Evolutionary conservation across 2,113 vertebrate genomes (phyloP), one percentile per base, ranked within the genome.

Genomic region (Hylia prasina): DNA sequence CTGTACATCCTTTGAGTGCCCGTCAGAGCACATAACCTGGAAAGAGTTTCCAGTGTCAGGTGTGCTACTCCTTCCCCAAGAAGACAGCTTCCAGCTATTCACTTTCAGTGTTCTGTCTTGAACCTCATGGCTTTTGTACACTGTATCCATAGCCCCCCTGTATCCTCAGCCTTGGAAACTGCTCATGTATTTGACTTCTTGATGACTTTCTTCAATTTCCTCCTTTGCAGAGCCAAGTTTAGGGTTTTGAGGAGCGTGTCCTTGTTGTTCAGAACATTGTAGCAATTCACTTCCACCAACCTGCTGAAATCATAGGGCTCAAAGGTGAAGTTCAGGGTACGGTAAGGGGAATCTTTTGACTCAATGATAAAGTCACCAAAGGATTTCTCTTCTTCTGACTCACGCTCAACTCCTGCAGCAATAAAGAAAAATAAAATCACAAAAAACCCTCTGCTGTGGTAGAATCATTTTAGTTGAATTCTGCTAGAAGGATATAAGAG

Each of bases 261-360:
- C 22, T 56, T 90, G 13, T 93, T 98, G 92, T 98, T 98, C 24
- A 98, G 86, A 60, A 98, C 95, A 0, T 98, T 98, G 94, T 98
- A 98, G 50, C 87, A 56, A 75, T 94, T 98, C 94, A 98, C 81
- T 53, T 96, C 96, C 82, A 98, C 96, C 30, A 98, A 82, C 28
- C 88, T 95, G 39, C 94, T 95, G 80, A 98, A 98, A 51, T 98
- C 96, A 5, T 95, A 10, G 0, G 97, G 92, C 54, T 98, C 87
- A 58, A 97, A 98, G 45, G 98, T 98, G 75, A 98, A 98, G 42
- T 98, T 97, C 13, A 96, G 96, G 10, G 97, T 98, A n/a, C 97
- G 94, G 39, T 98, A 98, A 23, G 98, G 97, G 53, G 98, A 98
- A 42, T 98, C 97, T 71, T 96, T 97, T 33, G 93, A 86, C 3